These are phyloP conservation scores for Anguilla obscura DNA, from an alignment of 2,797 vertebrate genomes.

Conservation along the genomic window DNA sequence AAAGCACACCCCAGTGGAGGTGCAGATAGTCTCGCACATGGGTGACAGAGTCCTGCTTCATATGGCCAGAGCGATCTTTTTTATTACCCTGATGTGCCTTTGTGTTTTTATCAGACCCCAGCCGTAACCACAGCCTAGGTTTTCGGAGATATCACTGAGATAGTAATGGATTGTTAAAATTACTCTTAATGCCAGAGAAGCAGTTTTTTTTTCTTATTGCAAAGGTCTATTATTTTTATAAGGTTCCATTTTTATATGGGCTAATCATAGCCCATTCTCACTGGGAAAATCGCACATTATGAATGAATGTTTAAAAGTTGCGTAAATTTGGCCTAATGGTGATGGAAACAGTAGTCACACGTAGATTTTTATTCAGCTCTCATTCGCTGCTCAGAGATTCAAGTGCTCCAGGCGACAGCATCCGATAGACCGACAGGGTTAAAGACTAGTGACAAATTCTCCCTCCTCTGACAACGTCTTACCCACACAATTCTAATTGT, in stretches of 20 bases:
- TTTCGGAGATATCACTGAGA: neutral
- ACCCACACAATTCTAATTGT: constrained; percentile 43
- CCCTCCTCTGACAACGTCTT: constrained; percentile 25
- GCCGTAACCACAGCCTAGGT: neutral
- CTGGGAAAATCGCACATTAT: neutral
- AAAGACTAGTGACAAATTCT: constrained; percentile 30
- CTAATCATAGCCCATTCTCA: neutral
- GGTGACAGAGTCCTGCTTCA: neutral
- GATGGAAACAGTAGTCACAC: neutral
- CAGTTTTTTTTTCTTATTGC: neutral
- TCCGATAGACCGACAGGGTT: neutral
- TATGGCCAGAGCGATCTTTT: neutral
- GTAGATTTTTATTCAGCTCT: neutral
- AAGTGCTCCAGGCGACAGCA: neutral
- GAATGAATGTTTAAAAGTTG: neutral
- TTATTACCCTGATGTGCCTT: constrained; percentile 11
- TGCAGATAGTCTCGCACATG: constrained; percentile 30
- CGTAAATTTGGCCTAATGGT: neutral
- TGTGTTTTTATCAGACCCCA: constrained; percentile 22
- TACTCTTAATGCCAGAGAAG: neutral
- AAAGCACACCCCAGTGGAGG: neutral
- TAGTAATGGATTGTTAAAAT: neutral
- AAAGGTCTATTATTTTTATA: neutral
- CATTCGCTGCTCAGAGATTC: neutral
- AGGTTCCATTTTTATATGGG: neutral